These are phyloP conservation scores for Melozone crissalis DNA, from an alignment of 2,113 vertebrate species.

Conservation along the genomic window DNA sequence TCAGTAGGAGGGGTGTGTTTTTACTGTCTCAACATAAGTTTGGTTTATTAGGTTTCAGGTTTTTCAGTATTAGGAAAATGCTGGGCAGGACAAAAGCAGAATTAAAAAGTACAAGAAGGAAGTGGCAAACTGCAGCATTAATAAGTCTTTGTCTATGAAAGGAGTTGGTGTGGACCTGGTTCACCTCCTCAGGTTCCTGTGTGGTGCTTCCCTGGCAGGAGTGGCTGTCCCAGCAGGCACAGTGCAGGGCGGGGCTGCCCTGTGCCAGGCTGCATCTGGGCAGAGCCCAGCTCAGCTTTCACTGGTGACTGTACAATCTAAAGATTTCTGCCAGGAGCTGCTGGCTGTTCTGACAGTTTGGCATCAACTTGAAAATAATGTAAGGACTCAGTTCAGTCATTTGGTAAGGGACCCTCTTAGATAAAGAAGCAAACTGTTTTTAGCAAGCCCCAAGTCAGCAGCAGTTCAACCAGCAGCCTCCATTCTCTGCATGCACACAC, in stretches of 20 bases:
- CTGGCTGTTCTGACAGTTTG: neutral
- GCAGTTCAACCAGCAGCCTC: neutral
- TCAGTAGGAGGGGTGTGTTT: neutral
- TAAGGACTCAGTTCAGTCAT: neutral
- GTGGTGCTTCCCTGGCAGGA: neutral
- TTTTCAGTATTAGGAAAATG: neutral
- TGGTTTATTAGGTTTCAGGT: neutral
- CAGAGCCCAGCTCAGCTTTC: neutral
- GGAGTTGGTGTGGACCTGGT: accelerated
- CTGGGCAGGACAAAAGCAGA: neutral
- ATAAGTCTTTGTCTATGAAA: neutral
- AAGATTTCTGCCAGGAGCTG: neutral
- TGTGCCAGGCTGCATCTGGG: neutral
- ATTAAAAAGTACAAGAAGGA: neutral
- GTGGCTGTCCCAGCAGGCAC: neutral
- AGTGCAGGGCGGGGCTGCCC: accelerated
- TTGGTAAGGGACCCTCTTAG: neutral
- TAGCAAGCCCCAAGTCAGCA: neutral
- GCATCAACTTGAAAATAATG: neutral
- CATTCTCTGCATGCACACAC: neutral
- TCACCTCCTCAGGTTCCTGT: accelerated
- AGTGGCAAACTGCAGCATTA: neutral
- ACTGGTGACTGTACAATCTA: accelerated
- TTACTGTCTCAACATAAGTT: neutral
- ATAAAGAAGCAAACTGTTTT: neutral